These are phyloP conservation scores for Spilosoma lubricipeda DNA, from an alignment of 2,888 invertebrate genomes.

Conservation along the genomic window DNA sequence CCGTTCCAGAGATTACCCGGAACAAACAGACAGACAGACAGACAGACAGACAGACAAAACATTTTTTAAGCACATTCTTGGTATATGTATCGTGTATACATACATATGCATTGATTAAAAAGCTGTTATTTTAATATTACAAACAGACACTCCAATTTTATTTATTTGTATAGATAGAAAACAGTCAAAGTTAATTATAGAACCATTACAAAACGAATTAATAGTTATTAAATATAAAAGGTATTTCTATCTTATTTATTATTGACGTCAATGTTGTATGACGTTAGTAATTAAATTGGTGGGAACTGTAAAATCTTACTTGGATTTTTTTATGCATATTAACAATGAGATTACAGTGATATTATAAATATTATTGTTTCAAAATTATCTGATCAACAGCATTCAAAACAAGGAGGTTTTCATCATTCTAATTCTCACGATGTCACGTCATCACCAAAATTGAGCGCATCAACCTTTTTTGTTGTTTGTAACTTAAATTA, in stretches of 20 bases:
- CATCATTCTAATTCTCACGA: not conserved
- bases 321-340: not conserved
- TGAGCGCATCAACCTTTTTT: not conserved
- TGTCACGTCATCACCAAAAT: not conserved
- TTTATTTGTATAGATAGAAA: too few species aligned
- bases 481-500: not conserved
- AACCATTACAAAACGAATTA: not conserved
- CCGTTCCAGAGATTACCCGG: too few species aligned
- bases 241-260: not conserved
- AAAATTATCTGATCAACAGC: not conserved
- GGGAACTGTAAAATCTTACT: not conserved
- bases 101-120: too few species aligned
- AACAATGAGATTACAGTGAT: not conserved
- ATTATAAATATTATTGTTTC: not conserved
- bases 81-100: too few species aligned
- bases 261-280: not conserved
- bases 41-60: too few species aligned
- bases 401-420: not conserved
- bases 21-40: too few species aligned
- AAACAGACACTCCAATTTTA: too few species aligned
- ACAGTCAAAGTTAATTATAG: too few species aligned
- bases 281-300: not conserved
- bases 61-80: too few species aligned
- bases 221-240: not conserved
- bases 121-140: too few species aligned